Evolutionary conservation across 2,888 invertebrate genomes (phyloP).

Genomic region (Hemistola chrysoprasaria): DNA sequence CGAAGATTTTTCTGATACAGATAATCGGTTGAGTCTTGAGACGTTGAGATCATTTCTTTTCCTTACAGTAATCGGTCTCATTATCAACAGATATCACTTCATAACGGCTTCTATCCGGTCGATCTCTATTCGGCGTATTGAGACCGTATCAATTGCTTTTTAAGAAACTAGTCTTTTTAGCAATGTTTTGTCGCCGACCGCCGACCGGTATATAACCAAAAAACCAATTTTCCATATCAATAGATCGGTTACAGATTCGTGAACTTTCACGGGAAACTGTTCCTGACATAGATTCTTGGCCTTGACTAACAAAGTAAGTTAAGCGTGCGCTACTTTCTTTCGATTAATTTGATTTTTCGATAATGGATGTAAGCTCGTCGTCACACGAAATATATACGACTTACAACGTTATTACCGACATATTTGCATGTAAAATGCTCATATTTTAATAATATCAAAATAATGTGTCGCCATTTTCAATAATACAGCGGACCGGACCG

Average conservation of each 20-base stretch:
- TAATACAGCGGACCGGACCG: no score
- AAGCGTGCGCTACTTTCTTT: conserved; percentile 47
- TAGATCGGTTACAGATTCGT: conserved; percentile 29
- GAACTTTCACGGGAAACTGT: conserved; percentile 50
- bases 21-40: no score
- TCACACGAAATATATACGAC: no score
- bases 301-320: conserved; percentile 41
- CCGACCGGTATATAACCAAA: conserved; percentile 9
- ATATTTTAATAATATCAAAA: no score
- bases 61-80: conserved; percentile 11
- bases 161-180: conserved; percentile 1
- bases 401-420: no score
- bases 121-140: not conserved
- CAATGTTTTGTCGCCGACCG: conserved; percentile 7
- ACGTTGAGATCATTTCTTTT: conserved; percentile 11
- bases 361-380: no score
- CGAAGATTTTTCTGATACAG: conserved; percentile 18
- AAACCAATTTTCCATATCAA: conserved; percentile 34
- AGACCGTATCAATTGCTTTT: conserved; percentile 12
- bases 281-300: conserved; percentile 37
- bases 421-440: no score
- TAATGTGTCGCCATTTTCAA: no score
- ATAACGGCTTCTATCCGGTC: conserved; percentile 23
- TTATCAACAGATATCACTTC: conserved; percentile 14
- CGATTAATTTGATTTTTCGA: conserved; percentile 32